Evolutionary conservation across 2,888 invertebrate species (phyloP).

Genomic region (Eupithecia pulchellata): DNA sequence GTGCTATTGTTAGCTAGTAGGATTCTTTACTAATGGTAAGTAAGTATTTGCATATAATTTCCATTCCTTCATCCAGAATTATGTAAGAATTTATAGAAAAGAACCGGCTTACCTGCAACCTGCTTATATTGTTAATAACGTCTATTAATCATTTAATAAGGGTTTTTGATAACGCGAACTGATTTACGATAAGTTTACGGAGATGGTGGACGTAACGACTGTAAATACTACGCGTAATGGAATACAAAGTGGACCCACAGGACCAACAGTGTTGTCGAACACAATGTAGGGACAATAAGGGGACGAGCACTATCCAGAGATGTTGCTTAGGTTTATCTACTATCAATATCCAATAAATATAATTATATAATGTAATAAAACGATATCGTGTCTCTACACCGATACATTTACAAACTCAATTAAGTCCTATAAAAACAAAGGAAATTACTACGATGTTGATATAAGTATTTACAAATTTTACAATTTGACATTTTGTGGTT

Average conservation of each 20-base stretch:
- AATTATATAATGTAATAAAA: too few relatives aligned
- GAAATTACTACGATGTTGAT: too few relatives aligned
- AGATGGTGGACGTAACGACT: slow-evolving; percentile 40
- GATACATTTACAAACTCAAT: too few relatives aligned
- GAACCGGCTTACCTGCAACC: neutral
- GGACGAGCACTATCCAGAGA: too few relatives aligned
- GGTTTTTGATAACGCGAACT: slow-evolving; percentile 53
- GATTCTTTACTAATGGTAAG: neutral
- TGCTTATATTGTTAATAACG: neutral
- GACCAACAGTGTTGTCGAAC: slow-evolving; percentile 32
- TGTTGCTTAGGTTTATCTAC: too few relatives aligned
- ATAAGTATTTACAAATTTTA: too few relatives aligned
- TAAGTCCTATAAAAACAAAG: too few relatives aligned
- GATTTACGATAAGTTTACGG: slow-evolving; percentile 53
- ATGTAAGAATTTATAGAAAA: neutral
- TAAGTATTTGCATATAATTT: neutral
- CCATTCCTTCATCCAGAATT: neutral
- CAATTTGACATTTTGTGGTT: too few relatives aligned
- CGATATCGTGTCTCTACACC: too few relatives aligned
- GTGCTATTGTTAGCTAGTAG: too few relatives aligned
- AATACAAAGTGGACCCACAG: slow-evolving; percentile 27
- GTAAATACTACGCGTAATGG: slow-evolving; percentile 34
- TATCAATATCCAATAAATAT: too few relatives aligned
- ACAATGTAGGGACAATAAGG: too few relatives aligned
- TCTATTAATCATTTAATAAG: slow-evolving; percentile 55